Conservation (phyloP, 2,113 vertebrate genomes). For the Rhabdornis inornatus region DNA sequence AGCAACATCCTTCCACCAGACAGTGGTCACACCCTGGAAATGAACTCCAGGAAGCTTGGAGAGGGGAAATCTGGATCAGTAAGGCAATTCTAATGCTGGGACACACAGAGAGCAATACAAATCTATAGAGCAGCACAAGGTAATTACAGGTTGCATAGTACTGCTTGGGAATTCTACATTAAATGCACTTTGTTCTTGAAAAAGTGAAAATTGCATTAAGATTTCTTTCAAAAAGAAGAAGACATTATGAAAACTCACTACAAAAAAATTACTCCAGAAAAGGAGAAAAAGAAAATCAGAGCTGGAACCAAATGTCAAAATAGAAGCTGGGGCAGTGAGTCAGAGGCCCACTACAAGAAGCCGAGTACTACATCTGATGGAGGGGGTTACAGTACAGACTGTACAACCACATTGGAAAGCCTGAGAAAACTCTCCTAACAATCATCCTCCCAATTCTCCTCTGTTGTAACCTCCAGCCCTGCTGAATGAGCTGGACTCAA, state of each 20-base stretch:
- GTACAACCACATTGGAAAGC: background rate
- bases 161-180: background rate
- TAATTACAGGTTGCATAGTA: background rate
- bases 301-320: background rate
- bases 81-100: background rate
- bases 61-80: background rate
- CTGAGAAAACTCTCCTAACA: background rate
- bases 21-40: conserved; percentile 56
- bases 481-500: background rate
- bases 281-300: background rate
- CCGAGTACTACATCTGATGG: background rate
- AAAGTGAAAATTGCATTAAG: background rate
- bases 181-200: background rate
- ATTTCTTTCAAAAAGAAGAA: background rate
- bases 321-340: background rate
- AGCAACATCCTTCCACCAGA: conserved; percentile 59
- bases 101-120: background rate
- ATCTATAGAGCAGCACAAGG: background rate
- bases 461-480: background rate
- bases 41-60: conserved; percentile 18
- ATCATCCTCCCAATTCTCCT: background rate
- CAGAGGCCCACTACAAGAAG: background rate
- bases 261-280: background rate
- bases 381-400: background rate
- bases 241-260: background rate